Evolutionary conservation across 2,888 invertebrate species (phyloP), one percentile per base, ranked within the genome.

Genomic region (Ceriagrion tenellum): DNA sequence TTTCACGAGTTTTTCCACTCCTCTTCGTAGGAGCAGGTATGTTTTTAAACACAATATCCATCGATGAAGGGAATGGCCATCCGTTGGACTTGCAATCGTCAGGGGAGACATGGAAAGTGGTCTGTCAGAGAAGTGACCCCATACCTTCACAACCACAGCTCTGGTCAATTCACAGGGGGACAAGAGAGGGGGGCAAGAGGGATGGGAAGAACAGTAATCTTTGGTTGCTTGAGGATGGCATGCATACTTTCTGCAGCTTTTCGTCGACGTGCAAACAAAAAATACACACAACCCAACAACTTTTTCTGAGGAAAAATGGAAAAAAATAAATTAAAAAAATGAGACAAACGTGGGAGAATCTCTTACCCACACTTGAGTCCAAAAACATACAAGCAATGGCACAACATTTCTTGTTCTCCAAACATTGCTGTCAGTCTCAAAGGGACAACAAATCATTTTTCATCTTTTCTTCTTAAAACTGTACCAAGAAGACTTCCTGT

Each of bases 161-260:
- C 47, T 93, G 69, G 69, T 47, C 69, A n/a, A 74, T 69, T 47
- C 93, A 93, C 40, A 93, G 0, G 93, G 47, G 59, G 23, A 63
- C 55, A 47, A 16, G 26, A 30, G 40, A 16, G 40, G 63, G 55
- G 40, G 40, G 23, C 55, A 40, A 89, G 18, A 55, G 26, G 74
- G 69, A 47, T n/a, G 93, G 40, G 63, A 69, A 93, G 47, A 69
- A 69, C 47, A 74, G 47, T 69, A 74, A 93, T 93, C 93, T 93
- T 93, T 93, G 93, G 93, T 69, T 63, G 93, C 69, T 26, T 74
- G 93, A 93, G 63, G 93, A 93, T 93, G 93, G 69, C 63, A 93
- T 93, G 93, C 93, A 47, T 69, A 69, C 93, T 69, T 93, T 93
- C 93, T 69, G 59, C 59, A 59, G 63, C 69, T 93, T 93, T 93